Base-by-base conservation (phyloP, 2,888 invertebrate genomes). In the Salpingus planirostris region DNA sequence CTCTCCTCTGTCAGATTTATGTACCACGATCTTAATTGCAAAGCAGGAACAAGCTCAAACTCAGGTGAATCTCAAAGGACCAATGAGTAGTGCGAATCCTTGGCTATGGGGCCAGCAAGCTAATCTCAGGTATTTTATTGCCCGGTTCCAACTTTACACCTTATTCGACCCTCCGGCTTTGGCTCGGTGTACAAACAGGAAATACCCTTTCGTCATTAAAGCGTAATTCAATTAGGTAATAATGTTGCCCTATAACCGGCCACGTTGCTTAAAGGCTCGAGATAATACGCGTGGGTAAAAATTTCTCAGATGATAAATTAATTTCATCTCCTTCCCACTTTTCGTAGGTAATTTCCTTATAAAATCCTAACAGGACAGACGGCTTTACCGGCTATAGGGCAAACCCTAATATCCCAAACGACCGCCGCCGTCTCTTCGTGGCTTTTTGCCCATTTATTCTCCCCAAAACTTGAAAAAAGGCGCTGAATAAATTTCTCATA, bases 61-160 rank as follows among this genome's bases (percentile, higher is more conserved):
- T 21, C 33, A 36, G 28, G 40, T 36, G 34, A 35, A 33, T 44
- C 47, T 44, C 47, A 15, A 31, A 36, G 44, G 47, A 31, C 42
- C 44, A 42, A 47, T 47, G 40, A 40, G 38, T 15, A n/a, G 27
- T 30, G 38, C 35, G 44, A 37, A 38, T 47, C 36, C 39, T 18
- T 37, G 30, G 38, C 32, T 26, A 28, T 31, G 36, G 36, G n/a
- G 27, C 36, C 27, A 32, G 33, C 39, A 36, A 41, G 42, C 43
- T 47, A 43, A 47, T 47, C 44, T 44, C 40, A 24, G 39, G 34
- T 47, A 40, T 38, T 47, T 44, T 47, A 47, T 47, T 42, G 40
- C 41, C 42, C 35, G 29, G 43, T 38, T 39, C 33, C 43, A 47
- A 47, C 47, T 47, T 47, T 47, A 47, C 47, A 42, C 47, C 44